Evolutionary conservation across 2,888 invertebrate species (phyloP).

Genomic region (Lissocephala sabroskyi): DNA sequence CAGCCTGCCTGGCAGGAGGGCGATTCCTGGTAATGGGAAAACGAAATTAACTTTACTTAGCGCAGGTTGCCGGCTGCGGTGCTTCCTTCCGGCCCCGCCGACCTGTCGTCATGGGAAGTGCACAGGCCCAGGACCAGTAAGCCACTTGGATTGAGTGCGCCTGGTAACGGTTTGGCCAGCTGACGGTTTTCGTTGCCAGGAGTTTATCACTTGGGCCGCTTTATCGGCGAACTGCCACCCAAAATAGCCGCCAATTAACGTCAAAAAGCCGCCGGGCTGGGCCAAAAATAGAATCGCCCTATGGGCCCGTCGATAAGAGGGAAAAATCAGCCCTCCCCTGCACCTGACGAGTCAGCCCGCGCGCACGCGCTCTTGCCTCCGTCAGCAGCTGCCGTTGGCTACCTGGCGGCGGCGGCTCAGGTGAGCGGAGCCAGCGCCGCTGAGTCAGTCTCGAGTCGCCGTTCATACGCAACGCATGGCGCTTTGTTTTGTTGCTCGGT

Average conservation of each 20-base stretch:
- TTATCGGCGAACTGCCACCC: too few species aligned
- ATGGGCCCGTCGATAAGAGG: too few species aligned
- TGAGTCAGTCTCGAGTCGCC: slow-evolving; percentile 65
- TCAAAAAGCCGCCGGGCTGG: too few species aligned
- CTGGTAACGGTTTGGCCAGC: slow-evolving; percentile 55
- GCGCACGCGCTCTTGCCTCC: slow-evolving; percentile 49
- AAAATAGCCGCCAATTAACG: too few species aligned
- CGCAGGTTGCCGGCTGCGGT: not conserved
- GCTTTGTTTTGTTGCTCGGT: too few species aligned
- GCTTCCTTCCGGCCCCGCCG: slow-evolving; percentile 9
- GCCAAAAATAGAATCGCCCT: too few species aligned
- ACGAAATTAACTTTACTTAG: slow-evolving; percentile 21
- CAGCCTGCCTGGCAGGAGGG: slow-evolving; percentile 8
- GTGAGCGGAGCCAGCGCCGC: slow-evolving; percentile 45
- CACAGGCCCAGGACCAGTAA: slow-evolving; percentile 28
- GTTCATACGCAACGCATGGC: slow-evolving; percentile 45
- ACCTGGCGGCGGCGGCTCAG: slow-evolving; percentile 8
- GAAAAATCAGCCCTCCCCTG: too few species aligned
- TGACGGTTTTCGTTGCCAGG: too few species aligned
- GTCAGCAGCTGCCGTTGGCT: slow-evolving; percentile 23
- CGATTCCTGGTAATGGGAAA: slow-evolving; percentile 17
- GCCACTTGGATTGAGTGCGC: slow-evolving; percentile 26
- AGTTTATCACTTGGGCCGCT: too few species aligned
- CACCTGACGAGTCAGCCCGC: too few species aligned
- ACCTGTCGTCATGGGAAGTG: slow-evolving; percentile 55